Base-by-base conservation (phyloP, 2,888 invertebrate species). In the Netelia melanura region DNA sequence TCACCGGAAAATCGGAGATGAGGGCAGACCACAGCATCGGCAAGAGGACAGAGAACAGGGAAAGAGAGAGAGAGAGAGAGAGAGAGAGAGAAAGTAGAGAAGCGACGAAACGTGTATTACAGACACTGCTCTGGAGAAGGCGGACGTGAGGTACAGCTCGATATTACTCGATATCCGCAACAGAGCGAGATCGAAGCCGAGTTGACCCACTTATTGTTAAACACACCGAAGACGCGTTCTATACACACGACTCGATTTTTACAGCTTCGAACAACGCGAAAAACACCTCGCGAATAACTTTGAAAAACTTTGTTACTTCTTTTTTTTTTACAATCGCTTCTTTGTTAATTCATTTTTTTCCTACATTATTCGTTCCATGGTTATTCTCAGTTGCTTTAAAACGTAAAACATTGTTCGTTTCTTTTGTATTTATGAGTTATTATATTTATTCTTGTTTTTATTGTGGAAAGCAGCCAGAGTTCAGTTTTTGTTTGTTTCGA, bases 131-230 rank as follows among this genome's bases (percentile, higher is more conserved):
- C 64, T 30, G 58, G 61, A 70, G 74, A 81, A 65, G 84, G 70
- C 65, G 84, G 61, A 68, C 78, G 70, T 70, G 38, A 70, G 78
- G 67, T 30, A 30, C 77, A 81, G 81, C 78, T 84, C 84, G 81
- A 84, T 84, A 84, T 78, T 81, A 84, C 78, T 84, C 84, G 84
- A 84, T 81, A 84, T 84, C 81, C 84, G 84, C 81, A 81, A 84
- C 77, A 75, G 78, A 84, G 81, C 78, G 84, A 81, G 78, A 84
- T 84, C 84, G 81, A 81, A 81, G 74, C 58, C 81, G 62, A 48
- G 84, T 72, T 84, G 84, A 81, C 84, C 84, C 78, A 84, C 84
- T 84, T n/a, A n/a, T n/a, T n/a, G n/a, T n/a, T 81, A 38, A 70
- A 70, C 68, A 68, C n/a, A 11, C 58, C 38, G 25, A 72, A 65